Base-by-base conservation (phyloP, 2,113 vertebrate genomes). In the Crypturellus undulatus region DNA sequence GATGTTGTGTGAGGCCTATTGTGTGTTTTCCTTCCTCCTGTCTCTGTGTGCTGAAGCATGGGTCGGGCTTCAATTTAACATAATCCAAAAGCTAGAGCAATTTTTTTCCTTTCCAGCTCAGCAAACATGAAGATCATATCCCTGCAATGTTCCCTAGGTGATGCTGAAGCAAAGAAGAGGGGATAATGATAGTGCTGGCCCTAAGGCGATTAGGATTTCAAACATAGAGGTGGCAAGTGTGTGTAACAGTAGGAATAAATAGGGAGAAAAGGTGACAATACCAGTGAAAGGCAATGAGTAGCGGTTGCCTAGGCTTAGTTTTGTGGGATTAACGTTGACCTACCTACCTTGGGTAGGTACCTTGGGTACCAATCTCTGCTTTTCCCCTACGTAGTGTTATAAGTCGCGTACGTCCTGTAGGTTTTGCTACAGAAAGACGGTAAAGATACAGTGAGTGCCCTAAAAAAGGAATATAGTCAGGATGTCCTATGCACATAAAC, bases 1-100 rank as follows among this genome's bases (percentile, higher is more conserved):
- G 40, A 67, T 45, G 59, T 73, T 90, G 79, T 93, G 68, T 19
- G 16, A 80, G 38, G 38, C 43, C 42, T 67, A 56, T 92, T 79
- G 95, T 84, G 79, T 94, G 85, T 95, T 94, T 96, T 96, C 88
- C 85, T 94, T 93, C 94, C 85, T 94, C 30, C 76, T 52, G 64
- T 72, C 65, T 90, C 83, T 90, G 54, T 32, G 54, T 58, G 42
- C 64, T 80, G 18, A 12, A 34, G 26, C 38, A 16, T 22, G 52
- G 38, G 25, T 38, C 12, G 20, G 6, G 12, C 52, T 15, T 58
- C 10, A 21, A 21, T 30, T 79, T 49, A 52, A 30, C 12, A 30
- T 34, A 79, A 51, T 26, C 6, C 40, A 28, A 54, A 87, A 87
- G 28, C 36, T 78, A 73, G 82, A 10, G 28, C 13, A 45, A 12